Evolutionary conservation across 1,140 invertebrate species (phyloP).

Genomic region (Aphelenchoides fujianensis): DNA sequence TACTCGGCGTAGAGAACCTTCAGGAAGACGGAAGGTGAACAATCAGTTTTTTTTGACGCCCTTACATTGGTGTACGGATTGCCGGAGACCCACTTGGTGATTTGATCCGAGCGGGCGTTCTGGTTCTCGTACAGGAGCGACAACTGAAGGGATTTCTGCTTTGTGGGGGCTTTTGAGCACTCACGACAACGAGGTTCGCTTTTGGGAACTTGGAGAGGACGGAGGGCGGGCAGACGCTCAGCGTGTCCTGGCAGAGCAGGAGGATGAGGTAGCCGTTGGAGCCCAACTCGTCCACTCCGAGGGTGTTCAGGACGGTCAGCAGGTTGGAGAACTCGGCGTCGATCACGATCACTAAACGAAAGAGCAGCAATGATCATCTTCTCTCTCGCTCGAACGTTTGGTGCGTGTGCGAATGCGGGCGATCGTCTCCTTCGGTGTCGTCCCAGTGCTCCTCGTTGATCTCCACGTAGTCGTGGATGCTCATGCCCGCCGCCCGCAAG

Average conservation of each 20-base stretch:
- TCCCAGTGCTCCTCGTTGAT: too few relatives aligned
- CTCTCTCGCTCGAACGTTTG: conserved; percentile 18
- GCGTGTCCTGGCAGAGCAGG: conserved; percentile 24
- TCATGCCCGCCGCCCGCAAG: neutral
- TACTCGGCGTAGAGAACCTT: conserved; percentile 19
- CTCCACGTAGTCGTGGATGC: conserved; percentile 15
- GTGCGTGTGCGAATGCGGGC: conserved; percentile 7
- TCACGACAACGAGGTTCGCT: conserved; percentile 38
- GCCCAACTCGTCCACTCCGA: conserved; percentile 32
- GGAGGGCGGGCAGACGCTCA: conserved; percentile 18
- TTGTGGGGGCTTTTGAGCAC: conserved; percentile 16
- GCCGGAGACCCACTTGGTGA: neutral
- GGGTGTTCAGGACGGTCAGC: conserved; percentile 18
- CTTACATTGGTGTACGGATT: neutral
- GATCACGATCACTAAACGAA: conserved; percentile 34
- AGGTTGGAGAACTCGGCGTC: conserved; percentile 33
- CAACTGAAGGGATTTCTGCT: conserved; percentile 16
- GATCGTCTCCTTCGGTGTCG: conserved; percentile 25
- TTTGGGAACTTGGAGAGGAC: conserved; percentile 22
- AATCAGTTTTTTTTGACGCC: conserved; percentile 12
- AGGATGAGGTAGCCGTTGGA: conserved; percentile 37
- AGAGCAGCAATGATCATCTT: conserved; percentile 20
- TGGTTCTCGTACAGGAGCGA: conserved; percentile 15
- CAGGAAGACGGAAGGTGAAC: neutral
- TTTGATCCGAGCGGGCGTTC: conserved; percentile 16